phyloP scores from a whole-genome alignment of 2,113 vertebrate species.

The Malurus melanocephalus region DNA sequence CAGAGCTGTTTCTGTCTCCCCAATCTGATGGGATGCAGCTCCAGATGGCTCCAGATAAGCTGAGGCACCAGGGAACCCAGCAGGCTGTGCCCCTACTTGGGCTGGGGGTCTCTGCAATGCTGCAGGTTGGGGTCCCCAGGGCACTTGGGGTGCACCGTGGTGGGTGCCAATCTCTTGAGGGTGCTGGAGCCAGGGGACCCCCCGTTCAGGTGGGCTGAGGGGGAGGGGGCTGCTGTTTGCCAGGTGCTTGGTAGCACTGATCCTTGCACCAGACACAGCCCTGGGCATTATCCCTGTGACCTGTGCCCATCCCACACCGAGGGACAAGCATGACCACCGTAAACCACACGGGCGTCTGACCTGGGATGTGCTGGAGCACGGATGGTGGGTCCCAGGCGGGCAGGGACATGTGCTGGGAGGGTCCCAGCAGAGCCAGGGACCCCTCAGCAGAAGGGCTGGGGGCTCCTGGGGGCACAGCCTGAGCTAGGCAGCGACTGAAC shows the following conservation, averaged over 20 bases:
- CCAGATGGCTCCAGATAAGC: not conserved
- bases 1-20: not conserved
- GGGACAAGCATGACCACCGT: accelerated
- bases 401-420: not conserved
- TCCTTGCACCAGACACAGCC: not conserved
- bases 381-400: accelerated
- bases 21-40: accelerated
- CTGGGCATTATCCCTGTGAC: not conserved
- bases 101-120: not conserved
- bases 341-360: accelerated
- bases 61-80: not conserved
- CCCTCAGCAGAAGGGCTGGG: not conserved
- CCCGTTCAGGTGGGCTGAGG: accelerated
- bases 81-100: accelerated
- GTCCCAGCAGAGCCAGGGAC: not conserved
- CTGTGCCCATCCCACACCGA: accelerated
- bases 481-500: not conserved
- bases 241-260: accelerated
- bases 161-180: not conserved
- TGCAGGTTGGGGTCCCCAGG: accelerated
- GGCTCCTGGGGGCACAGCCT: not conserved
- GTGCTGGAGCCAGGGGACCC: not conserved
- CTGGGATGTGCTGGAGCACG: accelerated
- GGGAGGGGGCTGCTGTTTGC: accelerated
- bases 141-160: accelerated